Conservation (phyloP, 2,113 vertebrate genomes). For the Lepisosteus osseus region DNA sequence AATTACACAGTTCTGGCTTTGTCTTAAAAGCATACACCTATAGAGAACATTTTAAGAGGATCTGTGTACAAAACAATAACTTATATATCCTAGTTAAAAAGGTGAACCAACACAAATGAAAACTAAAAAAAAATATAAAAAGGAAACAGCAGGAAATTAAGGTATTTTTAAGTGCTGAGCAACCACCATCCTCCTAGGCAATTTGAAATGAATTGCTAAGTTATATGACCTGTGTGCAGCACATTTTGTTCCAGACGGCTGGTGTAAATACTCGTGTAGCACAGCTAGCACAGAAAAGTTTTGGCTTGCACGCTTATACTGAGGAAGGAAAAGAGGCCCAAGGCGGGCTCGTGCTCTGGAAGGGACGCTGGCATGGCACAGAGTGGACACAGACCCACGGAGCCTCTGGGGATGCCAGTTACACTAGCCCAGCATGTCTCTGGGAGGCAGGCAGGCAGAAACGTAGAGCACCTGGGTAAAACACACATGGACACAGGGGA, state of each 20-base stretch:
- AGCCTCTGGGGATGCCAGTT: too few species aligned
- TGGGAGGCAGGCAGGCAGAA: too few species aligned
- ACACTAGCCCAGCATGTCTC: too few species aligned
- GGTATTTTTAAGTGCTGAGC: conserved; percentile 45
- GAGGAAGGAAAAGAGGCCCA: too few species aligned
- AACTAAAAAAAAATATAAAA: conserved; percentile 62
- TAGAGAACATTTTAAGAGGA: conserved; percentile 75
- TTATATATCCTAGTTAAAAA: conserved; percentile 90
- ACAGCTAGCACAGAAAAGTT: conserved; percentile 31
- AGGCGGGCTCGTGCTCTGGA: too few species aligned
- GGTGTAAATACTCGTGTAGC: neutral
- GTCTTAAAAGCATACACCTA: conserved; percentile 93
- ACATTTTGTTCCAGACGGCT: conserved; percentile 24
- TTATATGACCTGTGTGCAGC: conserved; percentile 43
- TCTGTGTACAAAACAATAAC: conserved; percentile 98
- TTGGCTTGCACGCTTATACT: conserved; percentile 9
- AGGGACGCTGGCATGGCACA: too few species aligned
- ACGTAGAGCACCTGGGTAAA: too few species aligned
- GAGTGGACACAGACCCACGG: too few species aligned
- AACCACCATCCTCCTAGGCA: conserved; percentile 43
- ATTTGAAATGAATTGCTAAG: conserved; percentile 34
- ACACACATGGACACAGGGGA: too few species aligned
- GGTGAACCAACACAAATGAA: conserved; percentile 71
- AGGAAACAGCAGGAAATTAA: conserved; percentile 47
- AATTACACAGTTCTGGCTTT: conserved; percentile 87